A percentile compares a stretch with the other conserved stretches of the same genome.
Conservation (phyloP, 2,888 invertebrate genomes). For the Andrena praecox region DNA sequence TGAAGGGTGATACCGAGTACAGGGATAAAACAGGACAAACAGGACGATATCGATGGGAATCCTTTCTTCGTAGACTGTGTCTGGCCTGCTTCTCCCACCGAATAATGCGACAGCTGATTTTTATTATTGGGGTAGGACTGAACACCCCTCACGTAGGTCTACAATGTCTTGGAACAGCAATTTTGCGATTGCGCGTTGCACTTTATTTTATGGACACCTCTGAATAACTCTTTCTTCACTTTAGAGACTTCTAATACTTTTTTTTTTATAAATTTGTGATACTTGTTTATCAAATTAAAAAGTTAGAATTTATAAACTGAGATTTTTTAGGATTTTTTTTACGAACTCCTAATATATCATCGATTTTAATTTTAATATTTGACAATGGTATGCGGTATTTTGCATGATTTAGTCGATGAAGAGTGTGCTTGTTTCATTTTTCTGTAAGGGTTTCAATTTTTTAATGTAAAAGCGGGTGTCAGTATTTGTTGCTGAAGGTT, state of each 20-base stretch:
- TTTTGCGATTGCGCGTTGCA: background rate
- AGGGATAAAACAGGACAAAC: constrained; percentile 41
- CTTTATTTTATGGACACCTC: background rate
- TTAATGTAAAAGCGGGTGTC: too few species aligned
- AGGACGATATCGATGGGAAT: constrained; percentile 32
- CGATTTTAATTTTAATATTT: too few species aligned
- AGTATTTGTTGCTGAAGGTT: too few species aligned
- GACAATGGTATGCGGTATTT: too few species aligned
- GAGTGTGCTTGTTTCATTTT: too few species aligned
- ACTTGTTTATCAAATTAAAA: too few species aligned
- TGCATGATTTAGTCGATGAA: too few species aligned
- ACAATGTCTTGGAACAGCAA: background rate
- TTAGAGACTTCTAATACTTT: background rate
- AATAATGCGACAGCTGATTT: constrained; percentile 54
- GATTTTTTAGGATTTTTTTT: too few species aligned
- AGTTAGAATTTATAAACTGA: too few species aligned
- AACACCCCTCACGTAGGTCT: background rate
- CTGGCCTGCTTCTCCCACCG: constrained; percentile 3
- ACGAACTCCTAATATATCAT: too few species aligned
- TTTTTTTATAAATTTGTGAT: background rate
- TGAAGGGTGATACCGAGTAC: background rate
- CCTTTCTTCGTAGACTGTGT: background rate
- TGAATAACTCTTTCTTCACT: background rate
- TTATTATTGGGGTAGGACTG: constrained; percentile 21
- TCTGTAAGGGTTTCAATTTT: too few species aligned